Conservation (phyloP, 1,140 invertebrate genomes). For the Carposina sasakii region DNA sequence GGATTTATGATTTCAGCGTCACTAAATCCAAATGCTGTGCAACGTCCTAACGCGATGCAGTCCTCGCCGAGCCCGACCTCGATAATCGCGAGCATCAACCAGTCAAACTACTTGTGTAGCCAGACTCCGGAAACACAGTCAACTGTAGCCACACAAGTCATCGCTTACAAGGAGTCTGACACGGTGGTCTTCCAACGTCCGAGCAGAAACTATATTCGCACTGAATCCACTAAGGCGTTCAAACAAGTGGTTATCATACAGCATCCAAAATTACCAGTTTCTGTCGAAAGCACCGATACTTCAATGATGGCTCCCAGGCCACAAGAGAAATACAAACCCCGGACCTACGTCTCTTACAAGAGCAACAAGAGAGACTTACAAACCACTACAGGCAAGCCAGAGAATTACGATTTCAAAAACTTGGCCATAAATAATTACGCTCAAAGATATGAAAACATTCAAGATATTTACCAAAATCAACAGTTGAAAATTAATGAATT, state of each 20-base stretch:
- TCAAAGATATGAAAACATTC: slow-evolving; percentile 26
- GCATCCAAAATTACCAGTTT: slow-evolving; percentile 26
- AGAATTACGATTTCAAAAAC: slow-evolving; percentile 48
- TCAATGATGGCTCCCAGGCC: slow-evolving; percentile 1
- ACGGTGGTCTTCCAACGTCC: slow-evolving; percentile 36
- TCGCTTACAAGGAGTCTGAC: slow-evolving; percentile 23
- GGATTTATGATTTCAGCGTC: slow-evolving; percentile 39
- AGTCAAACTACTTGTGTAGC: slow-evolving; percentile 61
- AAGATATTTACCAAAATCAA: slow-evolving; percentile 22
- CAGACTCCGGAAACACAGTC: slow-evolving; percentile 29
- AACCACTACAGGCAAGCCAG: slow-evolving; percentile 22
- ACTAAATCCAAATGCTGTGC: slow-evolving; percentile 41
- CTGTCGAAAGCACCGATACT: slow-evolving; percentile 2
- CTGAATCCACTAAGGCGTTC: slow-evolving; percentile 18
- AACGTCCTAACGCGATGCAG: slow-evolving; percentile 48
- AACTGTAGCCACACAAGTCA: slow-evolving; percentile 11
- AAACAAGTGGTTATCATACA: slow-evolving; percentile 52
- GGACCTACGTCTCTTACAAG: slow-evolving; percentile 24
- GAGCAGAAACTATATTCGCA: slow-evolving; percentile 22
- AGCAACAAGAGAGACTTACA: slow-evolving; percentile 10
- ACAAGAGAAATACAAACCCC: slow-evolving; percentile 10
- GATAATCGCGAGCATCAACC: slow-evolving; percentile 62
- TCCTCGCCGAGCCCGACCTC: slow-evolving; percentile 65
- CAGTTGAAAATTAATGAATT: slow-evolving; percentile 22
- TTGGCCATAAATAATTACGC: slow-evolving; percentile 37